Base-by-base conservation (phyloP, 2,113 vertebrate genomes). In the Prochilodus magdalenae region DNA sequence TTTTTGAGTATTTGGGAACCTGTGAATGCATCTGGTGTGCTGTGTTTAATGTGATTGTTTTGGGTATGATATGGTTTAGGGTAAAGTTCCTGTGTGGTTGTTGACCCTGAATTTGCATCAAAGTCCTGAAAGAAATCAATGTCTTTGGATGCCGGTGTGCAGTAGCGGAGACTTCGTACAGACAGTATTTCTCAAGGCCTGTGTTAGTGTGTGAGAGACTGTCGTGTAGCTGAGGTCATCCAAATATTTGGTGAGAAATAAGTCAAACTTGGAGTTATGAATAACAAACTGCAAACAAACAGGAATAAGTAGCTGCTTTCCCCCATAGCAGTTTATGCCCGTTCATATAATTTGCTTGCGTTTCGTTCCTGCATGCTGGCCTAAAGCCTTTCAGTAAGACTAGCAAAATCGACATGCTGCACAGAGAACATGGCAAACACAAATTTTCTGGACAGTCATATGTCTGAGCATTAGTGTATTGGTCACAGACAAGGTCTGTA, bases 111-210 rank as follows among this genome's bases (percentile, higher is more conserved):
- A 65, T 29, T 75, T 57, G 73, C 30, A 60, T 24, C 24, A 53
- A 72, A 72, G n/a, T 47, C 36, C 51, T n/a, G 22, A 57, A 8
- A 57, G 20, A 57, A 57, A n/a, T 7, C 18, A 57, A n/a, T 57
- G 55, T 16, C 51, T 53, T 18, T 53, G 51, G 18, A 53, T 53
- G 18, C 5, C n/a, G 20, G 16, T 18, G 49, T 51, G 14, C 49
- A 18, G 49, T 18, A 16, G 49, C 14, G 18, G 16, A 51, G 55
- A 10, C 22, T n/a, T 57, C 55, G n/a, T n/a, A n/a, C 55, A 57
- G 55, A 22, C 55, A n/a, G 22, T 57, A 6, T 75, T 75, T 62
- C 57, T 75, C 33, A 57, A 44, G 55, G 44, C 55, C 36, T 49
- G 36, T 49, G 22, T 5, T 24, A 49, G 59, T 65, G 47, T 22